These are phyloP conservation scores for Ditula angustiorana DNA, from an alignment of 2,888 invertebrate species.

Conservation along the genomic window DNA sequence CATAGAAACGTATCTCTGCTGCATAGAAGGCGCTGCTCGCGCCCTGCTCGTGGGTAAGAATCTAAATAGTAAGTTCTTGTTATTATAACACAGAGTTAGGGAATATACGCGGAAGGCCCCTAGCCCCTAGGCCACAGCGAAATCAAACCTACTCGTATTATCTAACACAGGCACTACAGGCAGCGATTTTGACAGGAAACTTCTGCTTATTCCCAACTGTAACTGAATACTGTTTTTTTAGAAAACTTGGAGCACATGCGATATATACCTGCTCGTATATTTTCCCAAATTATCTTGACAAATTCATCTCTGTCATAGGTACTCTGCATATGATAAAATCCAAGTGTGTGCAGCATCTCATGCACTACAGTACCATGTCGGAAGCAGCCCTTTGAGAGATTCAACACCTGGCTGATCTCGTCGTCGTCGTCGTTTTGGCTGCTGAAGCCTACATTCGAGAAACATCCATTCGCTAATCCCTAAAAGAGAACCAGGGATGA, in stretches of 20 bases:
- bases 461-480: constrained; percentile 89
- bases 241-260: neutral
- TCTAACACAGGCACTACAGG: too few relatives aligned
- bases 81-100: too few relatives aligned
- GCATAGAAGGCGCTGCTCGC: too few relatives aligned
- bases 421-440: constrained; percentile 55
- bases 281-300: constrained; percentile 90
- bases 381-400: constrained; percentile 85
- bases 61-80: too few relatives aligned
- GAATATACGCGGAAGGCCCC: too few relatives aligned
- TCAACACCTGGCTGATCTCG: constrained; percentile 73
- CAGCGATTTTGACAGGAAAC: too few relatives aligned
- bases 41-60: too few relatives aligned
- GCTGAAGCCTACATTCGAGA: constrained; percentile 73
- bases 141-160: too few relatives aligned
- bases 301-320: constrained; percentile 91
- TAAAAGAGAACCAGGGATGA: constrained; percentile 6
- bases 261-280: constrained; percentile 85
- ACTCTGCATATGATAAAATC: constrained; percentile 94
- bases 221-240: too few relatives aligned
- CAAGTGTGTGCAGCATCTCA: constrained; percentile 92
- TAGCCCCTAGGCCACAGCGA: too few relatives aligned
- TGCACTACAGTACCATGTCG: constrained; percentile 89
- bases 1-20: too few relatives aligned
- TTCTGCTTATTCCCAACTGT: too few relatives aligned